phyloP scores from a whole-genome alignment of 2,113 vertebrate genomes.

The Panurus biarmicus region DNA sequence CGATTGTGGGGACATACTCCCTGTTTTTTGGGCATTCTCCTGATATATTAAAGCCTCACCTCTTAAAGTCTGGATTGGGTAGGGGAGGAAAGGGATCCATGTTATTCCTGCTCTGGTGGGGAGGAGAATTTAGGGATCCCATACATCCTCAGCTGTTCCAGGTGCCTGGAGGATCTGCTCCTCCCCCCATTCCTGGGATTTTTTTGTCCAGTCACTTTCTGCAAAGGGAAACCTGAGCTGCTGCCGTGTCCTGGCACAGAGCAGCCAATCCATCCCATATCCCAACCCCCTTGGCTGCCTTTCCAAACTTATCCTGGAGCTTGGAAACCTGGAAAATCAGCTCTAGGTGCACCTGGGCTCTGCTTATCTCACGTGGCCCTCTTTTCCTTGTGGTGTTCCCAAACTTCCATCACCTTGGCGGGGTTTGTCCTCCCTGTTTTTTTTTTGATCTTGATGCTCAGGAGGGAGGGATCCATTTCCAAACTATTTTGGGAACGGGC shows the following conservation, averaged over 20 bases:
- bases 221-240: not conserved
- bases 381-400: not conserved
- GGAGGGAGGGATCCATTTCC: not conserved
- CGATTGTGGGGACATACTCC: rapidly evolving
- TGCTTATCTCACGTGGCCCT: not conserved
- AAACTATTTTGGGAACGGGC: not conserved
- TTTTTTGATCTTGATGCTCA: not conserved
- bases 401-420: rapidly evolving
- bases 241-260: not conserved
- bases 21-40: not conserved
- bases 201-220: not conserved
- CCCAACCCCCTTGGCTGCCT: not conserved
- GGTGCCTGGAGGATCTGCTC: not conserved
- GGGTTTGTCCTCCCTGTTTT: not conserved
- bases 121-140: not conserved
- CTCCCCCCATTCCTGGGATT: not conserved
- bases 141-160: not conserved
- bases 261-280: not conserved
- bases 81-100: rapidly evolving
- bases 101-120: not conserved
- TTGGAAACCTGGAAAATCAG: not conserved
- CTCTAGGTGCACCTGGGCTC: not conserved
- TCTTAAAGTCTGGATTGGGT: not conserved
- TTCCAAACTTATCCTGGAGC: not conserved
- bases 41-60: rapidly evolving